These are phyloP conservation scores for Fragariocoptes setiger DNA, from an alignment of 1,140 invertebrate species.

Conservation along the genomic window DNA sequence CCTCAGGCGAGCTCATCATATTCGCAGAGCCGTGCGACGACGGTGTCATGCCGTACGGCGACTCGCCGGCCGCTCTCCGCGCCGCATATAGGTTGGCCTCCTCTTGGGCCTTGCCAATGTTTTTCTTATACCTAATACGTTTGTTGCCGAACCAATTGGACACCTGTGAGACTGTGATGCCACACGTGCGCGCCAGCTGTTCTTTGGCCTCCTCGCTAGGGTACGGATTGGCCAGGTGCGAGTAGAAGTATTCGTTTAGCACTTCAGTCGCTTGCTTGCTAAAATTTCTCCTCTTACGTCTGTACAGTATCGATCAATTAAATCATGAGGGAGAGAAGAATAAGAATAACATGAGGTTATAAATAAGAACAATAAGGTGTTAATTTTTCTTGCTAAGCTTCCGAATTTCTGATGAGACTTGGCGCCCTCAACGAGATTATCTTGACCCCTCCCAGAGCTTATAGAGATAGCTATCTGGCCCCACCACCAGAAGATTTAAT, in stretches of 20 bases:
- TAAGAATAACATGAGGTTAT: too few relatives aligned
- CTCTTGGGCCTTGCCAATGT: constrained; percentile 97
- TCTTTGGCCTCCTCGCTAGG: constrained; percentile 99
- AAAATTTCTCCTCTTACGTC: constrained; percentile 92
- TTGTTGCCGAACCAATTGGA: constrained; percentile 99
- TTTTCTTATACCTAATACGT: constrained; percentile 99
- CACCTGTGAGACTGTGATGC: constrained; percentile 87
- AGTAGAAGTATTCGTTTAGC: constrained; percentile 98
- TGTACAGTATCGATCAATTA: constrained; percentile 15
- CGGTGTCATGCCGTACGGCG: constrained; percentile 56
- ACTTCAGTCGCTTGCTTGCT: constrained; percentile 99
- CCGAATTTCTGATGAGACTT: not conserved
- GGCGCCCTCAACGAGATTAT: not conserved
- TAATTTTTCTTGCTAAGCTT: constrained; percentile 1
- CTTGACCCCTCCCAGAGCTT: too few relatives aligned
- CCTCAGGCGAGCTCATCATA: constrained; percentile 55
- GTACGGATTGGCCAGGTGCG: constrained; percentile 95
- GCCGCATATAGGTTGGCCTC: constrained; percentile 97
- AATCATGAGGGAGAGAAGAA: constrained; percentile 1
- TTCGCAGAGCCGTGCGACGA: constrained; percentile 52
- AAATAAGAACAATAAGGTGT: constrained; percentile 4
- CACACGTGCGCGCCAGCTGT: constrained; percentile 93
- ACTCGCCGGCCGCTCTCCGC: constrained; percentile 74
- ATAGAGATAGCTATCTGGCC: too few relatives aligned
- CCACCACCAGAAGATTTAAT: too few relatives aligned